Evolutionary conservation across 2,797 vertebrate species (phyloP), one percentile per base, ranked within the genome.

Genomic region (Muscicapa striata): DNA sequence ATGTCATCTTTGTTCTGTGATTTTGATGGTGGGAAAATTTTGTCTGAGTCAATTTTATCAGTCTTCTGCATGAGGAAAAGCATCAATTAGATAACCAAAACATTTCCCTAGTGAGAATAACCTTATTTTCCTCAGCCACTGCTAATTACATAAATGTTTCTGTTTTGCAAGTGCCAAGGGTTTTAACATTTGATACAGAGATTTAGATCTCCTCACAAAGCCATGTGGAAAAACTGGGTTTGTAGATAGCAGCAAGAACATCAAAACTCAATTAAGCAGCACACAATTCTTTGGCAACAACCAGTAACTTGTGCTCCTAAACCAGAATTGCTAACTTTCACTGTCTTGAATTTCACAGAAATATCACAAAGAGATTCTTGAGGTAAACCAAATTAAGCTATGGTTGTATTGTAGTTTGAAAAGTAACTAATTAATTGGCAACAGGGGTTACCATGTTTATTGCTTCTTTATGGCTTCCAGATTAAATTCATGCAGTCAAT

Each of bases 1-100:
- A 96, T 87, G 87, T 96, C 95, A 97, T 96, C 68, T 95, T 90
- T n/a, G 23, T 95, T 96, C 90, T 94, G 58, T 87, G 27, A 43
- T 83, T 76, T 94, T 96, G 89, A 92, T 22, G 66, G 64, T 93
- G 87, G 72, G 94, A 96, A 96, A 97, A 94, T 63, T 81, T 95
- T 96, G 69, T 94, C 91, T 63, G 62, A 63, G 83, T 92, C 84
- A 90, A 86, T 97, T 95, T 92, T 91, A 93, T 95, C 84, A 90
- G 74, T 70, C 30, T 8, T 62, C 67, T 94, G 91, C 83, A 73
- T 52, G 52, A 95, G 54, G 27, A 92, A 95, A 94, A 97, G 63
- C 32, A 92, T 81, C 84, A 95, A 66, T 96, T 96, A 95, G 76
- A 90, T 91, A 63, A 78, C 63, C 51, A 40, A 91, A 94, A 91